Evolutionary conservation across 2,797 vertebrate species (phyloP), one percentile per base, ranked within the genome.

Genomic region (Sphenodon punctatus): DNA sequence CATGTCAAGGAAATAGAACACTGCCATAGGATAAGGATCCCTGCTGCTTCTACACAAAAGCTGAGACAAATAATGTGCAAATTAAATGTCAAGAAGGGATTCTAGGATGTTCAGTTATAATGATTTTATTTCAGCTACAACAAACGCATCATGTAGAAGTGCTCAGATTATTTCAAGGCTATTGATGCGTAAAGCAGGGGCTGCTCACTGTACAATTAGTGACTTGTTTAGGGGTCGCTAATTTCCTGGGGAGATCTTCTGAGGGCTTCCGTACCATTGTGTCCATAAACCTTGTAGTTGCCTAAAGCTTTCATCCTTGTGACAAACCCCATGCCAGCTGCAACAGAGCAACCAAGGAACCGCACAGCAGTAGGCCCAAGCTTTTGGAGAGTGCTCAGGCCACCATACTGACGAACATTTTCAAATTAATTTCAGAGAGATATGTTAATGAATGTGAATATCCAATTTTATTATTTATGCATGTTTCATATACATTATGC

Each of bases 61-160:
- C 55, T 67, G 70, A 75, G 65, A 66, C 60, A 60, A 70, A 22
- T 43, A 55, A 15, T 2, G 23, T 13, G 55, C 78, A 58, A 85
- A 92, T 63, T 30, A 45, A 3, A 51, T n/a, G 53, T 66, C 61
- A 84, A 72, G 59, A 75, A 87, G 81, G 46, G 10, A 1, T 64
- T 56, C 59, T 73, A 74, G 19, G 1, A 25, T 63, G n/a, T 86
- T 77, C 73, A 58, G 1, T 75, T 36, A 53, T 7, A 7, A 30
- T 59, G 65, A 45, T 45, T 85, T 89, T 51, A 70, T 79, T 89
- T 71, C 73, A 76, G 45, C 45, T 68, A 3, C 19, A 51, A 64
- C 23, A 65, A 71, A 17, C 42, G 32, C 32, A n/a, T 53, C 36
- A 67, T 69, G 60, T 30, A 82, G 75, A 59, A 63, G 17, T 70